Evolutionary conservation across 2,888 invertebrate species (phyloP), one percentile per base, ranked within the genome.

Genomic region (Sphinx pinastri): DNA sequence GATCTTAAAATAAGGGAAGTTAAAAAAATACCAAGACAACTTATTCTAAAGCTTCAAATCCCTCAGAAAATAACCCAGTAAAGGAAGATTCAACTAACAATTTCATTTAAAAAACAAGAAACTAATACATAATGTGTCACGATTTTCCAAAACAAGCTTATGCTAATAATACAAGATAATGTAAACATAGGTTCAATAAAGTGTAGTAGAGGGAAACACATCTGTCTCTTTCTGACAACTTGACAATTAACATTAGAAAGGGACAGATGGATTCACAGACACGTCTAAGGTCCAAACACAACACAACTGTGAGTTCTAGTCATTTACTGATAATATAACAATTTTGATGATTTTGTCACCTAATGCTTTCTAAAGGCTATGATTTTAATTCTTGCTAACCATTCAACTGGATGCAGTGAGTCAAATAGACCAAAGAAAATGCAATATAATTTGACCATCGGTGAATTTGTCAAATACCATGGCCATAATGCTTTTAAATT

Each of bases 81-180:
- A 79, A 77, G 70, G 75, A 77, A 80, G 79, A 84, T 84, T 80
- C 73, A 79, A 87, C 86, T 86, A 88, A 79, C 73, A 83, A 84
- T 86, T 87, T 83, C 73, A 77, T 73, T 76, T 79, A 79, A 76
- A 71, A 76, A 75, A 75, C 76, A 74, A 70, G 72, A 71, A 68
- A 71, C 69, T 73, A 63, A 60, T 60, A n/a, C 49, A 12, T 75
- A 80, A 79, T 77, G 76, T 76, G 77, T 80, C 81, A 81, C 81
- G 79, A 83, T 82, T 83, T 81, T 84, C 82, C 77, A 82, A 81
- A 81, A 81, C 77, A 78, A 81, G 80, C 85, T 83, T 81, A 84
- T 69, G 69, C 76, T 84, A 83, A 74, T 79, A 83, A 81, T 83
- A 82, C 75, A 78, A 72, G 74, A 73, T 72, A 68, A 73, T 75